Base-by-base conservation (phyloP, 2,797 vertebrate species). In the Centroberyx gerrardi region DNA sequence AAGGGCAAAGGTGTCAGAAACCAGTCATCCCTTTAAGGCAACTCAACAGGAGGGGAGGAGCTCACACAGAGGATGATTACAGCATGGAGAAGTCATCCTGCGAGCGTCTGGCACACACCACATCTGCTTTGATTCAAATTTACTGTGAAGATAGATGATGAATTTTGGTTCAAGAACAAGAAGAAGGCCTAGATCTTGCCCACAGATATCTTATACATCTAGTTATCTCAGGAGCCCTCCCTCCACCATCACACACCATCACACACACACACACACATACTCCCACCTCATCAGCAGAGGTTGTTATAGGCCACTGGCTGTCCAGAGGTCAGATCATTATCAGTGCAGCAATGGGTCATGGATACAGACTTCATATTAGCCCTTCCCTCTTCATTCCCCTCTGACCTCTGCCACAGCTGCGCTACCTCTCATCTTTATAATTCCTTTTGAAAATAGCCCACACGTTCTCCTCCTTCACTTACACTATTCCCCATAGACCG, bases 291-390 rank as follows among this genome's bases (percentile, higher is more conserved):
- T 84, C 84, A 86, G 78, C 72, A 79, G 65, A 82, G 87, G 80
- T 85, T 74, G 65, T 82, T 68, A 62, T 42, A 78, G 71, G 68
- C 76, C 76, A 76, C 69, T 62, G 68, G 76, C 72, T 78, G 72
- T 82, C 71, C 81, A 83, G 87, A 86, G 87, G 86, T 92, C 81
- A 83, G 61, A 87, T 88, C 83, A 91, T 92, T 88, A 91, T 86
- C 62, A 49, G 65, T 82, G 84, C 81, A 84, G 82, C 68, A 78
- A 88, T 90, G 88, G 78, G 88, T 92, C 86, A 89, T 82, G 82
- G 83, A 86, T 78, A 86, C 74, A 77, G 74, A 72, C 67, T 81
- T 88, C 78, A 88, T 86, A 87, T 91, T 82, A 84, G 72, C 74
- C 77, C 74, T 85, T 80, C 83, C 76, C 75, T 88, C 80, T 80